Percentiles rank a stretch among this genome's conserved stretches.
These are phyloP conservation scores for Trichomycterus rosablanca DNA, from an alignment of 2,113 vertebrate genomes.

Conservation along the genomic window DNA sequence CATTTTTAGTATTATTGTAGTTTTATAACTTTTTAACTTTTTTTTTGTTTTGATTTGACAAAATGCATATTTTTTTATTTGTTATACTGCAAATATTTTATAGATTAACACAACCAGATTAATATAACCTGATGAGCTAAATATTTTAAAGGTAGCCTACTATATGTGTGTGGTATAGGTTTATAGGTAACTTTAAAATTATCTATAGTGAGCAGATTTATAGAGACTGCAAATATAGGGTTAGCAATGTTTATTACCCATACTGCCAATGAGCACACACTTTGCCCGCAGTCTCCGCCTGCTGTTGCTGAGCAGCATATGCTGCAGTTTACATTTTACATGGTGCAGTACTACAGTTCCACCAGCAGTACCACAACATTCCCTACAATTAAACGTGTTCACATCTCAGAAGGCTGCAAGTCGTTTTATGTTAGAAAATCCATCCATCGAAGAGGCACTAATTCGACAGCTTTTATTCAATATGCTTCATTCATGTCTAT, in stretches of 20 bases:
- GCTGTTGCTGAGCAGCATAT: constrained; percentile 41
- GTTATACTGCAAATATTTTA: too few species aligned
- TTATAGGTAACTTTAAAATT: too few species aligned
- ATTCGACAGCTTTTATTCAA: not conserved
- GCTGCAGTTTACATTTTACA: constrained; percentile 14
- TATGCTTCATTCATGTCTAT: too few species aligned
- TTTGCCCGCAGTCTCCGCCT: constrained; percentile 19
- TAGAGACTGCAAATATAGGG: not conserved
- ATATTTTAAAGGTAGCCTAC: too few species aligned
- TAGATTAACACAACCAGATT: too few species aligned
- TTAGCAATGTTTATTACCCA: not conserved
- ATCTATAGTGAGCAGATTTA: not conserved
- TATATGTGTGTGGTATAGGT: too few species aligned
- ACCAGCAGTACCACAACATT: constrained; percentile 14
- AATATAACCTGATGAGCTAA: too few species aligned
- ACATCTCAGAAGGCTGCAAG: not conserved
- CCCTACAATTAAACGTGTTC: not conserved
- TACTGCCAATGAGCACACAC: not conserved
- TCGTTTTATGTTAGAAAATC: not conserved
- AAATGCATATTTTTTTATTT: too few species aligned
- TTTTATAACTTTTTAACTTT: too few species aligned
- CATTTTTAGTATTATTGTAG: too few species aligned
- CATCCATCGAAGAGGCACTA: not conserved
- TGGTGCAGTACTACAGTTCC: not conserved
- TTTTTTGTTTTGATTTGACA: too few species aligned